These are phyloP conservation scores for Lathronympha strigana DNA, from an alignment of 2,888 invertebrate species.

Conservation along the genomic window DNA sequence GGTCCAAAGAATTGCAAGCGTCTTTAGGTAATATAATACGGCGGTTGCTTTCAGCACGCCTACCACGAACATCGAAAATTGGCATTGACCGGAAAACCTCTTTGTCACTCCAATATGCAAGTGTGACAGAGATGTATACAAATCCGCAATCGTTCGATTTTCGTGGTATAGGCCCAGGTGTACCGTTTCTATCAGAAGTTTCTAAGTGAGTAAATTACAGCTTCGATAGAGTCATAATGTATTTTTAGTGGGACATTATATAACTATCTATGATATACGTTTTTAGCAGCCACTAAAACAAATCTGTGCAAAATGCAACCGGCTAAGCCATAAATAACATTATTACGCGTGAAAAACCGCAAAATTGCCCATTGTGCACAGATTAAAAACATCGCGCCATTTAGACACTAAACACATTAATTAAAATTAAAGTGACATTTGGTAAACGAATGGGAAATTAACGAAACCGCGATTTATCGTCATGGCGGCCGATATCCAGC, in stretches of 20 bases:
- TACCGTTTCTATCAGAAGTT: too few relatives aligned
- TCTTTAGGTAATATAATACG: too few relatives aligned
- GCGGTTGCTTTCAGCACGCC: too few relatives aligned
- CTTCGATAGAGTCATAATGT: not conserved
- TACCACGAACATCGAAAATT: too few relatives aligned
- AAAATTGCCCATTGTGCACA: slow-evolving; percentile 28
- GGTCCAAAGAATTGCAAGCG: too few relatives aligned
- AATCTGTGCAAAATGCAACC: slow-evolving; percentile 12
- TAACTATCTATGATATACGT: not conserved
- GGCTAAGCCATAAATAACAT: slow-evolving; percentile 29
- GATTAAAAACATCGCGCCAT: slow-evolving; percentile 36
- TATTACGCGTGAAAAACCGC: slow-evolving; percentile 35
- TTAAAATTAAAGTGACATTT: slow-evolving; percentile 39
- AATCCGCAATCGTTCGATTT: too few relatives aligned
- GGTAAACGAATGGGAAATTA: slow-evolving; percentile 42
- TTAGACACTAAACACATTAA: slow-evolving; percentile 42
- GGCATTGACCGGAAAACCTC: too few relatives aligned
- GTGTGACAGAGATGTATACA: too few relatives aligned
- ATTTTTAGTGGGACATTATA: not conserved
- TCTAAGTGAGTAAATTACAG: too few relatives aligned
- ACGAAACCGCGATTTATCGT: slow-evolving; percentile 53
- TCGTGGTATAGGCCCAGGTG: too few relatives aligned
- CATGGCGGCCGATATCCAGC: slow-evolving; percentile 48
- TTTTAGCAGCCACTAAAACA: slow-evolving; percentile 13
- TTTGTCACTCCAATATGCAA: too few relatives aligned